These are phyloP conservation scores for Sebastes taczanowskii DNA, from an alignment of 2,797 vertebrate genomes.

Conservation along the genomic window DNA sequence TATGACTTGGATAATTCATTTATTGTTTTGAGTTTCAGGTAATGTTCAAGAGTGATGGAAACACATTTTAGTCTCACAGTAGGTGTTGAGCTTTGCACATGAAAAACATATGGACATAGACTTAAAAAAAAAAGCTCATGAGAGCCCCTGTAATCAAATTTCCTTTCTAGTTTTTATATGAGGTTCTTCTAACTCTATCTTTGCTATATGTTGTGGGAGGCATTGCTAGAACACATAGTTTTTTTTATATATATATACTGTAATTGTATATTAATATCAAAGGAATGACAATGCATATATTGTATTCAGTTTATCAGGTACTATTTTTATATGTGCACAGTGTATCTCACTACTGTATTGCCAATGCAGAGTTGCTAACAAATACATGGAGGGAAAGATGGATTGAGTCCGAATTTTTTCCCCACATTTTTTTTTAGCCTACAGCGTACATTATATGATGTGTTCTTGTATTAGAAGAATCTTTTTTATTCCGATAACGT, in stretches of 20 bases:
- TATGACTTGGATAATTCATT: neutral
- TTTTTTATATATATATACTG: neutral
- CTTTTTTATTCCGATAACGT: neutral
- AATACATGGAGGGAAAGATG: neutral
- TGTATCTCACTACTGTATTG: neutral
- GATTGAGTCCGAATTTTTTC: neutral
- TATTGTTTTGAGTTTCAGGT: neutral
- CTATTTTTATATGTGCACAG: neutral
- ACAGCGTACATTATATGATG: neutral
- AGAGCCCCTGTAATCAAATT: neutral
- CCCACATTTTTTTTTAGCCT: neutral
- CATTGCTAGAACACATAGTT: neutral
- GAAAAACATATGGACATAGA: neutral
- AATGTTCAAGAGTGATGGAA: neutral
- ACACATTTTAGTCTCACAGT: neutral
- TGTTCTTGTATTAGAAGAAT: neutral
- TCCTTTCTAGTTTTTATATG: neutral
- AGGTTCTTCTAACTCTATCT: neutral
- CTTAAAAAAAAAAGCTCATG: neutral
- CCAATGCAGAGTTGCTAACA: neutral
- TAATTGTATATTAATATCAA: neutral
- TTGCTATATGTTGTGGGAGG: neutral
- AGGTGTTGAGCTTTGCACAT: neutral
- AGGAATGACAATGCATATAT: neutral
- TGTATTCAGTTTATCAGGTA: neutral